Evolutionary conservation across 92 coral and sea anemone species (phyloP), one percentile per base, ranked within the genome.

Genomic region (Zoanthus sansibaricus): DNA sequence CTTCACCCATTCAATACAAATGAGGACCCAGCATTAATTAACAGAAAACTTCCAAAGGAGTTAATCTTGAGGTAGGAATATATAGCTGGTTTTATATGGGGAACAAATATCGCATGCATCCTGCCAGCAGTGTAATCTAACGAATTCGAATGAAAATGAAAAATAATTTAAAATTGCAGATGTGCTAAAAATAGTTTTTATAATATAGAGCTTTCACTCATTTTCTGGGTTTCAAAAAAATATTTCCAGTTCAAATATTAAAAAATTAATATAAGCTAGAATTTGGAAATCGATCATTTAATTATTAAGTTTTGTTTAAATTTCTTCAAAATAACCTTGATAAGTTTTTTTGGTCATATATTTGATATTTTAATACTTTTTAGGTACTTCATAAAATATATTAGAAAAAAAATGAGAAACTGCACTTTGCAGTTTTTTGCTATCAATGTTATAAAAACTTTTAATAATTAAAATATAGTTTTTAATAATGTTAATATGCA

Each of bases 11-110:
- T 97, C 87, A 97, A 97, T 93, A 91, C 94, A 86, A 97, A 97
- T 91, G 97, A 93, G 72, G 99, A 97, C 33, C 96, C 94, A 71
- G 98, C 98, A 51, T 86, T 91, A 69, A 97, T 97, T 64, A 95
- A 97, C 92, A 97, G 93, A 85, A 97, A 97, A 83, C 98, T 97
- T 73, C 99, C 98, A 14, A 95, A 92, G 89, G 99, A 97, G 92
- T 95, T 97, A 72, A 93, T 97, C 33, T 91, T 97, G 82, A 95
- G 99, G 99, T 95, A 76, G 37, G 79, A 47, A 69, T 18, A 69
- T 18, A 33, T 18, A 7, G 33, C 42, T 37, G 4, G 42, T 37
- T 37, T 3, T 61, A 18, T 16, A 31, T 76, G 20, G 3, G 17
- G 14, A n/a, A 16, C 21, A 15, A 31, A 58, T 58, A 58, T 58